Percentiles rank a stretch among this genome's conserved stretches.
phyloP scores from a whole-genome alignment of 2,888 invertebrate species.

The Spilarctia lutea region DNA sequence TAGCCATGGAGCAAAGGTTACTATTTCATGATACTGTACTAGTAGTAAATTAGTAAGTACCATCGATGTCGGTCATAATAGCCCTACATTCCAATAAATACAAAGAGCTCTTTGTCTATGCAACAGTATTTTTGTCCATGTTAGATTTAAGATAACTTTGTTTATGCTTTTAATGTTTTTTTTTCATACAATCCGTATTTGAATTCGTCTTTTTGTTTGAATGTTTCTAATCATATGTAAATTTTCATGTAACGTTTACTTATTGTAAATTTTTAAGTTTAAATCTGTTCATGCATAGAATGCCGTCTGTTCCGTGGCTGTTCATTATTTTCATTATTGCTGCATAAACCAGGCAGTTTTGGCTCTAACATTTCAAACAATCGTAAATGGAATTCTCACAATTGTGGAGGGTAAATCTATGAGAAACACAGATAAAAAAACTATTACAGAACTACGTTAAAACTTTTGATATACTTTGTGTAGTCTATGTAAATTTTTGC shows the following conservation, averaged over 20 bases:
- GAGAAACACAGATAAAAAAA: no score
- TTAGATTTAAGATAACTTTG: constrained; percentile 28
- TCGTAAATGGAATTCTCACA: neutral
- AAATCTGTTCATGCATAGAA: neutral
- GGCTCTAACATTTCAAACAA: neutral
- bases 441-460: no score
- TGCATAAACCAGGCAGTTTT: neutral
- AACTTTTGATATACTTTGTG: no score
- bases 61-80: neutral
- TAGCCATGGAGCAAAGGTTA: no score
- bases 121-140: neutral
- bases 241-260: neutral
- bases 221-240: neutral
- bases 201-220: neutral
- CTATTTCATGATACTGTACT: neutral
- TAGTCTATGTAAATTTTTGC: no score
- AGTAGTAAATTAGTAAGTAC: neutral
- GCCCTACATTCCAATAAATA: neutral
- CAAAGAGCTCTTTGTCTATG: neutral
- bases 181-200: constrained; percentile 6
- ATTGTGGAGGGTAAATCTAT: neutral
- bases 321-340: neutral
- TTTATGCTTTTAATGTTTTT: constrained; percentile 13
- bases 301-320: no score
- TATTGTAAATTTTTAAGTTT: neutral